These are phyloP conservation scores for Prolemur simus DNA, from an alignment of 2,113 vertebrate species.

Conservation along the genomic window DNA sequence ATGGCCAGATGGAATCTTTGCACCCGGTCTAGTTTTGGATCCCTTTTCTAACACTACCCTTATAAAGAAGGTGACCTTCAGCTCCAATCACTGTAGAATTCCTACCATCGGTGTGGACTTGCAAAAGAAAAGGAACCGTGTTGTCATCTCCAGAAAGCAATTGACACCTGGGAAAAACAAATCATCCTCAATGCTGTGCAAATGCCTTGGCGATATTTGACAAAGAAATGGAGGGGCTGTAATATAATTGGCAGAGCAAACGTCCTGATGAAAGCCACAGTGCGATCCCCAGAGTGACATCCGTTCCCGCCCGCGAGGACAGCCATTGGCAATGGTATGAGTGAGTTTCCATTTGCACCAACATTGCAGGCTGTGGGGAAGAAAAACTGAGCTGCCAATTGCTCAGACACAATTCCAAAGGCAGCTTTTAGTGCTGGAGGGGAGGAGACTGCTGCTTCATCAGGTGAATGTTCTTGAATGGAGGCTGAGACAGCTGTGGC, in stretches of 20 bases:
- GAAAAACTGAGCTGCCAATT: neutral
- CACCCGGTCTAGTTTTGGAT: neutral
- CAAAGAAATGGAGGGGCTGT: neutral
- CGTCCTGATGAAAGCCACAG: neutral
- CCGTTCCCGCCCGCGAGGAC: neutral
- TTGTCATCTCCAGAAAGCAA: conserved; percentile 13
- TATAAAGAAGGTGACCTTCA: neutral
- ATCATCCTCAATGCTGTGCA: neutral
- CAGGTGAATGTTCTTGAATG: neutral
- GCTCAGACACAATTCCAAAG: neutral
- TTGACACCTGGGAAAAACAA: neutral
- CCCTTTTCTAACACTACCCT: neutral
- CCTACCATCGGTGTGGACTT: neutral
- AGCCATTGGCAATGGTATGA: neutral
- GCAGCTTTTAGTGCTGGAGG: neutral
- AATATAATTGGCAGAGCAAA: neutral
- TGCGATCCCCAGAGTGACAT: neutral
- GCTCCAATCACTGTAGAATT: neutral
- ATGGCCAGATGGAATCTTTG: neutral
- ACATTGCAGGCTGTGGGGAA: neutral
- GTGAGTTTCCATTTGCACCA: neutral
- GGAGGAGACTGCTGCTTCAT: neutral
- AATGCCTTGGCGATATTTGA: neutral
- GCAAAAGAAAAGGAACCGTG: neutral
- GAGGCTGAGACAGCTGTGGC: neutral